Evolutionary conservation across 2,113 vertebrate genomes (phyloP), one percentile per base, ranked within the genome.

Genomic region (Phylloscopus whistleri): DNA sequence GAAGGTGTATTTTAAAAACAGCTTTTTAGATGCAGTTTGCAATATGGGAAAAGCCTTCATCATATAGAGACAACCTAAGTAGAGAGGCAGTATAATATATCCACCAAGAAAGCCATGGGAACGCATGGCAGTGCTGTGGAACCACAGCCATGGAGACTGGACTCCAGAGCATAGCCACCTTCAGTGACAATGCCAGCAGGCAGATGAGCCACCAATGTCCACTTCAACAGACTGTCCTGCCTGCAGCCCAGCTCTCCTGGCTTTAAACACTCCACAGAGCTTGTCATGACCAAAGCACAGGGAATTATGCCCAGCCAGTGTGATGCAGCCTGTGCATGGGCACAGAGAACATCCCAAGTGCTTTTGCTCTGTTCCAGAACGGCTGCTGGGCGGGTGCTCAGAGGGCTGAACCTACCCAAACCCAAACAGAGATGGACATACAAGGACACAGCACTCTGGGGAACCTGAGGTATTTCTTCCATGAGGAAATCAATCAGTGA

Each of bases 71-170:
- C 23, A 84, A 33, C 7, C 27, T 30, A 66, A 81, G 33, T 2
- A 78, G 35, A 76, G 17, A 82, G 13, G 37, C 28, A 73, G 18
- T 6, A 43, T 8, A 48, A 86, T 6, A 33, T 2, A 59, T 15
- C 19, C 35, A 76, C 14, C 15, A 76, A 43, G 26, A 72, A 79
- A 79, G 63, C 52, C 17, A 27, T 10, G 5, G 62, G 51, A 46
- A 35, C 0, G 0, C 41, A 17, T 0, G 37, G 60, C 22, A 35
- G 20, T 5, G 24, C n/a, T 26, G 33, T 6, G 43, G 49, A 87
- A 41, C 5, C 2, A 51, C n/a, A 49, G 49, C 22, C 33, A 49
- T 2, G 9, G 51, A 68, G 58, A 13, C 23, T 13, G 31, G n/a
- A 28, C 59, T 44, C 26, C 17, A 15, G 31, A 46, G 23, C 11